Evolutionary conservation across 2,797 vertebrate genomes (phyloP), one percentile per base, ranked within the genome.

Genomic region (Natrix natrix): DNA sequence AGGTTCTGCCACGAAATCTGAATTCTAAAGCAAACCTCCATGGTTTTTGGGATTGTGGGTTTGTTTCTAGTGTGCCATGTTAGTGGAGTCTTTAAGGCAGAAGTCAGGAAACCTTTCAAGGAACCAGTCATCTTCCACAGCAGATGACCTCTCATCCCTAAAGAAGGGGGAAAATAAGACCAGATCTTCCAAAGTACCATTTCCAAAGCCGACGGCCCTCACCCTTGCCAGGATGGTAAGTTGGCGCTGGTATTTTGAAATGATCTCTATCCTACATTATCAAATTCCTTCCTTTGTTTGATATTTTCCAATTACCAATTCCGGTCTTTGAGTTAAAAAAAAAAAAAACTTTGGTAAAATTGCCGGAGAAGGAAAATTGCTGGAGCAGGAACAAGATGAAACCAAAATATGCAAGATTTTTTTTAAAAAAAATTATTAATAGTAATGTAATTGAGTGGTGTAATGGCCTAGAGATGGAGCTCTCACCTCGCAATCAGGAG

Each of bases 61-160:
- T 95, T 60, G 7, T 95, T 97, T 93, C 97, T 48, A 98, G 98
- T 98, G 98, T 94, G 97, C 96, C 43, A 93, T 98, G 54, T 94
- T 98, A 0, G 96, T 98, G 96, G 97, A 98, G 86, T 97, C 98
- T 61, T 95, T 98, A 94, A 98, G 97, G 94, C 97, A 97, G 54
- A 97, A 96, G 52, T 95, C 97, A 24, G 89, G 96, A 57, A 95
- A 91, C 91, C 93, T 94, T 3, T 54, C 63, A 74, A 93, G 86
- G 60, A 94, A 20, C 0, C 1, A 88, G 2, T n/a, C 86, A 14
- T 3, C 60, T 55, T 52, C 87, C 48, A 94, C 86, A 56, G 95
- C 93, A 91, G 69, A 22, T 78, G 93, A 93, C 10, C 55, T 96
- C 10, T 93, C 94, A 7, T 5, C 59, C 12, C 55, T 61, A 37